Base-by-base conservation (phyloP, 2,113 vertebrate genomes). In the Urocitellus parryii region DNA sequence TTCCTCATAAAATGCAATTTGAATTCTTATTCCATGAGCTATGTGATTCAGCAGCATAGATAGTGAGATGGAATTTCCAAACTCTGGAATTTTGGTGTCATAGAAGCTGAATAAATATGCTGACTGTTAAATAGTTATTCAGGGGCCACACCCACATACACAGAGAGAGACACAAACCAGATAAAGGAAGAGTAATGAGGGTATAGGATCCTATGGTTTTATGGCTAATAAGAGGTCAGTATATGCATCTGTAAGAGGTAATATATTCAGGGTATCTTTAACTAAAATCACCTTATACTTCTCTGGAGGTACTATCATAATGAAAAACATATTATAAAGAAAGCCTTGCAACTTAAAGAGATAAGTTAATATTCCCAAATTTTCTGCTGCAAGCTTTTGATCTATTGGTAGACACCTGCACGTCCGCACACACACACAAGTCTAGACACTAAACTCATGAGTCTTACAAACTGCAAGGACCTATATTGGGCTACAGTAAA, bases 1-100 rank as follows among this genome's bases (percentile, higher is more conserved):
- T 95, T 74, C 42, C 90, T 32, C 14, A 61, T 80, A 53, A 95
- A 83, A n/a, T 84, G 17, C 16, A 14, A 34, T 90, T 80, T 89
- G 58, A 3, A 3, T 17, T 37, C 82, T 42, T 7, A 16, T 53
- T 14, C 16, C 16, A 51, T 82, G 53, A 89, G 3, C 39, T 80
- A 58, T 24, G 8, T 74, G 17, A 81, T 29, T 65, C 18, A 73
- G 3, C 56, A n/a, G 5, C 73, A 86, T 22, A 56, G 34, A 77
- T 61, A 78, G 1, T 51, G 14, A 51, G 37, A 65, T 88, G 12
- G 72, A 51, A 37, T 74, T 63, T 91, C 24, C 73, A 81, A 3
- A 2, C 86, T 73, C 74, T 53, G 18, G 32, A 65, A 7, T 34
- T 24, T 18, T 37, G 22, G 12, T 73, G 27, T 37, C 25, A 32